Evolutionary conservation across 2,888 invertebrate genomes (phyloP), one percentile per base, ranked within the genome.

Genomic region (Leptogaster cylindrica): DNA sequence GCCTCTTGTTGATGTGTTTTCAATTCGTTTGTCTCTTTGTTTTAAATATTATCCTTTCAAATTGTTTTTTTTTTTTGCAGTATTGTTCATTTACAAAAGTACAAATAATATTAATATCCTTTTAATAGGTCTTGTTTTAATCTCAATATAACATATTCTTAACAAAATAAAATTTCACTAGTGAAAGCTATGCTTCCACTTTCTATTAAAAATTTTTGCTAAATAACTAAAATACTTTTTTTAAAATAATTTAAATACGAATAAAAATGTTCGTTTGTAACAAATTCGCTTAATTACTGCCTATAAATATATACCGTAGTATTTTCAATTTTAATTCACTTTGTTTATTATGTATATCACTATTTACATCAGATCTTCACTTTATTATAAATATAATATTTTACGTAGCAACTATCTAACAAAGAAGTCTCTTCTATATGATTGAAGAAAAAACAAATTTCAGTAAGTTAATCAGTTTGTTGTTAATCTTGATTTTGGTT

Each of bases 401-500:
- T 52, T 20, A 67, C 28, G 50, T 67, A 66, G 65, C 66, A 70
- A 70, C 67, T 70, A 70, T 67, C 66, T 70, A 67, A 66, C 65
- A 70, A 68, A 65, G 50, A 51, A 52, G 48, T 67, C n/a, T n/a
- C 25, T 58, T 48, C 33, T 36, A 58, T 33, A 58, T 33, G 25
- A 39, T 58, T 58, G 33, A 50, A 66, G 28, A 55, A 66, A n/a
- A 44, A 55, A 55, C 41, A 55, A 55, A 66, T 55, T 33, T 66
- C 18, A 52, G 25, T 52, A 25, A n/a, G 18, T 64, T 63, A 64
- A 12, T 61, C 14, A 41, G 64, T 65, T 55, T 44, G 39, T 65
- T 68, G 5, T 64, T 28, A 28, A 52, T 63, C n/a, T n/a, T n/a
- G n/a, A n/a, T n/a, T n/a, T n/a, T n/a, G n/a, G n/a, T n/a, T n/a